Percentiles rank a stretch among this genome's conserved stretches.
Evolutionary conservation across 2,888 invertebrate genomes (phyloP).

Genomic region (Amaurobius ferox): DNA sequence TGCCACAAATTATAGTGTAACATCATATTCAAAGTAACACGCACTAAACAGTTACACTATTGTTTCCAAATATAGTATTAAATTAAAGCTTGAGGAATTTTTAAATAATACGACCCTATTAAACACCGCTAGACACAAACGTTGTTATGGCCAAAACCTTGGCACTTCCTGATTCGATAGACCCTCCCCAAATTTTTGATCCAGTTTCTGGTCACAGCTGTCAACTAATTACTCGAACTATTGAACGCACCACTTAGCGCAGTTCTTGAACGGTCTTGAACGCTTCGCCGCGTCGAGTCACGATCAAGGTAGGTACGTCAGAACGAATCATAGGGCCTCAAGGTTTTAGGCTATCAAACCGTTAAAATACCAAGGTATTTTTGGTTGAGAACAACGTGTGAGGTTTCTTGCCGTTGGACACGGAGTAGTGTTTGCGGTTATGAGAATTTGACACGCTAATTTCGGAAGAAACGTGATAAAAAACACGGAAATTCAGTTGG

Average conservation of each 20-base stretch:
- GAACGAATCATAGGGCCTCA: slow-evolving; percentile 38
- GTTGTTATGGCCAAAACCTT: not conserved
- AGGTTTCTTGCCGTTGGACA: slow-evolving; percentile 12
- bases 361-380: not conserved
- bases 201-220: slow-evolving; percentile 41
- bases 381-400: slow-evolving; percentile 5
- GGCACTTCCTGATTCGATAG: not conserved
- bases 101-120: too few species aligned
- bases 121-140: not conserved
- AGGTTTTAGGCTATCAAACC: slow-evolving; percentile 31
- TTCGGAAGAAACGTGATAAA: not conserved
- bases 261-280: slow-evolving; percentile 61
- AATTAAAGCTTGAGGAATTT: too few species aligned
- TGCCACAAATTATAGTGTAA: too few species aligned
- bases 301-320: slow-evolving; percentile 31
- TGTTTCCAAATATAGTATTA: too few species aligned
- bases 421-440: not conserved
- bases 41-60: too few species aligned
- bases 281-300: slow-evolving; percentile 50
- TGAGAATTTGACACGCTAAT: not conserved
- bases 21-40: too few species aligned
- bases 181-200: not conserved
- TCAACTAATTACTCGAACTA: slow-evolving; percentile 64
- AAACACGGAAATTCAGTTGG: not conserved
- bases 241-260: slow-evolving; percentile 62